These are phyloP conservation scores for Balaeniceps rex DNA, from an alignment of 2,113 vertebrate species.

Conservation along the genomic window DNA sequence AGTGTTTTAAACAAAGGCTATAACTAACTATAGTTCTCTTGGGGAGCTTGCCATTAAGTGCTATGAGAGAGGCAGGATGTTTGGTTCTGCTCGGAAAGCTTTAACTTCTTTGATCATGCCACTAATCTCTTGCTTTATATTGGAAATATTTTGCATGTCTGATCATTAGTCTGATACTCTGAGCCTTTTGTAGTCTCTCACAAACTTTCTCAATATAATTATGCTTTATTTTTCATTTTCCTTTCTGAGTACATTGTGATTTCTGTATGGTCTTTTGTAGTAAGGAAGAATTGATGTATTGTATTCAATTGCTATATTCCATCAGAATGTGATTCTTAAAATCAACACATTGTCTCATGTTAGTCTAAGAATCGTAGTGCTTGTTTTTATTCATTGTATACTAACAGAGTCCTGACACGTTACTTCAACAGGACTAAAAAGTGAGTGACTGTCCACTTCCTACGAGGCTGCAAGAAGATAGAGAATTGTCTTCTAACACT, in stretches of 20 bases:
- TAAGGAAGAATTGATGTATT: not conserved
- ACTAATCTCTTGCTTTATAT: not conserved
- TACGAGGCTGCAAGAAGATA: not conserved
- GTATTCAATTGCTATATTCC: not conserved
- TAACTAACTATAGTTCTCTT: not conserved
- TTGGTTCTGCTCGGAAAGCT: not conserved
- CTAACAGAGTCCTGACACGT: not conserved
- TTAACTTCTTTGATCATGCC: not conserved
- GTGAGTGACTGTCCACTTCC: not conserved
- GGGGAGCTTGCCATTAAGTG: not conserved
- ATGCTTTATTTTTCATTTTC: not conserved
- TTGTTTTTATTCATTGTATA: not conserved
- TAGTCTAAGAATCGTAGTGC: not conserved
- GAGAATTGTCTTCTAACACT: not conserved
- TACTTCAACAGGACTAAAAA: not conserved
- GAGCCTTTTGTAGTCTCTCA: not conserved
- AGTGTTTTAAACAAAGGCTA: not conserved
- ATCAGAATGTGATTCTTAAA: not conserved
- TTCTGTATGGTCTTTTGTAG: not conserved
- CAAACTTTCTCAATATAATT: not conserved
- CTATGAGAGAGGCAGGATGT: not conserved
- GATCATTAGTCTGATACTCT: not conserved
- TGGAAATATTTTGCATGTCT: not conserved
- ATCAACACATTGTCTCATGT: not conserved
- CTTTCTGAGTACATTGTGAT: not conserved